phyloP scores from a whole-genome alignment of 2,797 vertebrate genomes.

The Scolopax bukidnonensis region DNA sequence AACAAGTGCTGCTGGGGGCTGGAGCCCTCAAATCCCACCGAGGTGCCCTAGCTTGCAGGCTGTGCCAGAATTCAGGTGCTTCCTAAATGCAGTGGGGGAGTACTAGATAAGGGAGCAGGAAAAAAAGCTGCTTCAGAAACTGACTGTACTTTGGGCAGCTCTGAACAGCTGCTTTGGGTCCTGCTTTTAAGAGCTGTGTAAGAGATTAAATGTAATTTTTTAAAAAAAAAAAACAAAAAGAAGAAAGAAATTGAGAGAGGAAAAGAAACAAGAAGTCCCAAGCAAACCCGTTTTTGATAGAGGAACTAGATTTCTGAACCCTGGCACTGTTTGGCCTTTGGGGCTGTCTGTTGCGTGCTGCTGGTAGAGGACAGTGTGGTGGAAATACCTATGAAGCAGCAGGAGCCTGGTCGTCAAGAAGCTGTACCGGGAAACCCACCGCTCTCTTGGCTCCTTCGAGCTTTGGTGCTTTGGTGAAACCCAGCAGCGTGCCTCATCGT shows the following conservation, averaged over 20 bases:
- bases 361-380: background rate
- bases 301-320: background rate
- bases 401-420: conserved; percentile 13
- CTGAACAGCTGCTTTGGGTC: background rate
- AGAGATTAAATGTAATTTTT: background rate
- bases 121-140: background rate
- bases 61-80: background rate
- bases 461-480: conserved; percentile 52
- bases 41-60: background rate
- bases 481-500: conserved; percentile 17
- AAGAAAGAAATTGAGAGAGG: background rate
- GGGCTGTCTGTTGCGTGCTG: background rate
- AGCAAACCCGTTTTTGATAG: background rate
- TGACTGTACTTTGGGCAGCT: background rate
- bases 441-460: background rate
- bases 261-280: background rate
- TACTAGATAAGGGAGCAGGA: background rate
- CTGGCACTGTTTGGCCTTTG: background rate
- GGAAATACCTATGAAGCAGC: conserved; percentile 45
- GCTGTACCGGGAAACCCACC: conserved; percentile 50
- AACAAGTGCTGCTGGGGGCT: background rate
- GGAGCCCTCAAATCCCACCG: background rate
- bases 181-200: background rate
- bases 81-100: background rate
- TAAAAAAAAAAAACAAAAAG: background rate